Evolutionary conservation across 2,888 invertebrate genomes (phyloP), one percentile per base, ranked within the genome.

Genomic region (Dione vanillae): DNA sequence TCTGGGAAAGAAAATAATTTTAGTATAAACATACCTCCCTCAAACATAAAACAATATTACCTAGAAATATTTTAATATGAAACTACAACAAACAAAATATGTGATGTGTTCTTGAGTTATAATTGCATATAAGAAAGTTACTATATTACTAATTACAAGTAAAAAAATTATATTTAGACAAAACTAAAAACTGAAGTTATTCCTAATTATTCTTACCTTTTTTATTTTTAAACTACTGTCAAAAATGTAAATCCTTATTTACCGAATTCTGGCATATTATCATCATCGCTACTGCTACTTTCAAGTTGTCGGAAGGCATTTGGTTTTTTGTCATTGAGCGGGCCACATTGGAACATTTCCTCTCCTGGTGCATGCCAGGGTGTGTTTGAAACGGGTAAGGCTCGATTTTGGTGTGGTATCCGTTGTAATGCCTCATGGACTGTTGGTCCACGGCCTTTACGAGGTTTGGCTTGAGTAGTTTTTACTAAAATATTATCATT

Each of bases 361-460:
- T 92, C 88, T 8, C 91, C 94, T 0, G 94, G 94, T 2, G 94
- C 94, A 67, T 94, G 94, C 94, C 94, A 94, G 56, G 83, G 72
- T 27, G 80, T 77, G 59, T 86, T 89, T 1, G 89, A 83, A 45
- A 89, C 71, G 0, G 90, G 85, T 41, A 89, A 69, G 0, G 87
- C 91, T 11, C 82, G 85, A 9, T 81, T 75, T 66, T 81, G 85
- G 71, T 80, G 75, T 58, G 92, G 88, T 94, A 95, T 94, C 94
- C 95, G 94, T 79, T 95, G 94, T 67, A 95, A 79, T 0, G 94
- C 93, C 81, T 95, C 95, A 76, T 95, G 94, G 37, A 94, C 85
- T 11, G 94, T 89, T 0, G 94, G 94, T 12, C 94, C 94, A 0
- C 94, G 83, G 8, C 94, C 94, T 10, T 89, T 86, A 1, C 88